A percentile compares a stretch with the other conserved stretches of the same genome.
Conservation (phyloP, 2,888 invertebrate genomes). For the Meteorus cinctellus region DNA sequence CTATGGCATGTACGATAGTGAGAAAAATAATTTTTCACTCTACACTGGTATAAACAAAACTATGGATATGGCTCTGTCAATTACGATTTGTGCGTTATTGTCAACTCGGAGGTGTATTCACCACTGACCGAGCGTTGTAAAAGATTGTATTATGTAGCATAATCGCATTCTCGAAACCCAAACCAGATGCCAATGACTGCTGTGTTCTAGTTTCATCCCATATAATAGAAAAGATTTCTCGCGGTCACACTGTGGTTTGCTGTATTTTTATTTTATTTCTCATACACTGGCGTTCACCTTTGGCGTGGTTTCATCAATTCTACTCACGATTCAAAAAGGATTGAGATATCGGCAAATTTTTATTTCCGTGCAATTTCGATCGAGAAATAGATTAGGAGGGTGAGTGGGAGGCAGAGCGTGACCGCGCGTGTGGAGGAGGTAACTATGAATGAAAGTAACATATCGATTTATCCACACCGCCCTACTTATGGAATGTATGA, state of each 20-base stretch:
- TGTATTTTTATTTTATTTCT: neutral
- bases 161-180: slow-evolving; percentile 39
- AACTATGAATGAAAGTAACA: slow-evolving; percentile 71
- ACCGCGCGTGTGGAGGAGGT: slow-evolving; percentile 58
- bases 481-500: slow-evolving; percentile 64
- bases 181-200: slow-evolving; percentile 22
- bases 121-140: neutral
- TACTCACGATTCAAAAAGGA: too few relatives aligned
- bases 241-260: slow-evolving; percentile 24
- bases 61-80: neutral
- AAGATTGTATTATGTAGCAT: slow-evolving; percentile 24
- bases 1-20: too few relatives aligned
- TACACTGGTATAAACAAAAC: too few relatives aligned
- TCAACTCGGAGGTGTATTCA: slow-evolving; percentile 7
- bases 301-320: too few relatives aligned
- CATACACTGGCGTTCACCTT: neutral
- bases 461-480: slow-evolving; percentile 70
- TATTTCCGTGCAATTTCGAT: neutral
- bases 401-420: slow-evolving; percentile 48
- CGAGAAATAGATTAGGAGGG: neutral
- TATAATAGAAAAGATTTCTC: neutral
- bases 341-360: too few relatives aligned
- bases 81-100: neutral
- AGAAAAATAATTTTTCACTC: too few relatives aligned
- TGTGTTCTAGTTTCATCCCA: slow-evolving; percentile 23